Percentiles rank a stretch among this genome's conserved stretches.
Conservation (phyloP, 37 sponge, comb jelly and placozoan species). For the Mnemiopsis leidyi region DNA sequence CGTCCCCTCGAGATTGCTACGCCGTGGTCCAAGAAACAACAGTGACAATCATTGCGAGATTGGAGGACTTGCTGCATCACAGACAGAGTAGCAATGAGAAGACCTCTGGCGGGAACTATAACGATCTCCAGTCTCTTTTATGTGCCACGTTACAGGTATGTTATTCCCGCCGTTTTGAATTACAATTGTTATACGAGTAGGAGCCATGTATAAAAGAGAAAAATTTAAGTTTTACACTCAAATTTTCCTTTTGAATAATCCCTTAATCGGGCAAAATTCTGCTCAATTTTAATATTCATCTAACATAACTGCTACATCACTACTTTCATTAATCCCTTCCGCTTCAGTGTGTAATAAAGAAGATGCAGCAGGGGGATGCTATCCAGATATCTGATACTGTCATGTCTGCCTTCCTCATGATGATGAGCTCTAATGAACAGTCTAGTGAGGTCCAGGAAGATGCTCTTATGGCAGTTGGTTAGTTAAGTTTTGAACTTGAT, state of each 20-base stretch:
- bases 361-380: slow-evolving; percentile 78
- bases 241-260: too few species aligned
- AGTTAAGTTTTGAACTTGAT: too few species aligned
- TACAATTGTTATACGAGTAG: too few species aligned
- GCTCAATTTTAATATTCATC: too few species aligned
- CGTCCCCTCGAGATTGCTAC: slow-evolving; percentile 94
- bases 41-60: slow-evolving; percentile 73
- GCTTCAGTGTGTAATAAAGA: slow-evolving; percentile 79
- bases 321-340: background rate
- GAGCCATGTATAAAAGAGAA: too few species aligned
- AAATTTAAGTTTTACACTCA: too few species aligned
- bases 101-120: slow-evolving; percentile 74
- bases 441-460: slow-evolving; percentile 92
- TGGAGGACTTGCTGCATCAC: slow-evolving; percentile 71
- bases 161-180: too few species aligned
- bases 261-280: too few species aligned
- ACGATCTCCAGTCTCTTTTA: slow-evolving; percentile 85
- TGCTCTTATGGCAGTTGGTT: slow-evolving; percentile 89
- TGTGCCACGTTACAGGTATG: slow-evolving; percentile 92
- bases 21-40: slow-evolving; percentile 78
- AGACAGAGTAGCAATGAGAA: slow-evolving; percentile 68
- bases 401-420: slow-evolving; percentile 78
- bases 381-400: slow-evolving; percentile 74
- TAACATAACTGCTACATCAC: too few species aligned
- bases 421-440: slow-evolving; percentile 72